A percentile compares a stretch with the other conserved stretches of the same genome.
Conservation (phyloP, 2,113 vertebrate genomes). For the Cyphomyrus plagiostoma region DNA sequence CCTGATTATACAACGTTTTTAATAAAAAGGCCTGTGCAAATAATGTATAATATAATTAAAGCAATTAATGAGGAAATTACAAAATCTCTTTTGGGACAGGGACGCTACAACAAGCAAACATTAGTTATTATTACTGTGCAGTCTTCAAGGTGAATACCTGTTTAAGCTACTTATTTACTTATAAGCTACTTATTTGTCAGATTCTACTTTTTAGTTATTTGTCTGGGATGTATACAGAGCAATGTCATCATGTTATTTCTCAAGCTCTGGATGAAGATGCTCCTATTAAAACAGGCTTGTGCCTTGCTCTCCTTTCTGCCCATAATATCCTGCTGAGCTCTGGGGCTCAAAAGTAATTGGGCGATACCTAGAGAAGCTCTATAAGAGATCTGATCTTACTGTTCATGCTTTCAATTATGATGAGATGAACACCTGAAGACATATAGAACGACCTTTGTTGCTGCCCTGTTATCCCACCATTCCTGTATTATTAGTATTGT, state of each 20-base stretch:
- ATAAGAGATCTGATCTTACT: background rate
- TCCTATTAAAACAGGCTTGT: background rate
- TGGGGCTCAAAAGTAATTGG: background rate
- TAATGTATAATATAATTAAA: slow-evolving; percentile 7
- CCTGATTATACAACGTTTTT: slow-evolving; percentile 1
- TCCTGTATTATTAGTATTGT: background rate
- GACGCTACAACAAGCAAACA: background rate
- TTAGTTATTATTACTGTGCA: slow-evolving; percentile 6
- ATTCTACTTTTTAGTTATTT: background rate
- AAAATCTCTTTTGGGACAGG: background rate
- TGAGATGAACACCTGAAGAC: background rate
- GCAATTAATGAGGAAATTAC: slow-evolving; percentile 4
- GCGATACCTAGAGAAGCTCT: background rate
- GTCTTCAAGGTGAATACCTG: background rate
- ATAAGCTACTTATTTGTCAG: background rate
- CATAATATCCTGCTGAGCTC: background rate
- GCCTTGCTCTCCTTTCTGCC: background rate
- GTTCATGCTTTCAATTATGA: background rate
- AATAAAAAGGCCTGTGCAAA: background rate
- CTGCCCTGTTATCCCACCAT: background rate
- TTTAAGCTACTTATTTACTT: background rate
- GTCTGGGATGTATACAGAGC: background rate
- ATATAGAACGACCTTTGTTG: background rate
- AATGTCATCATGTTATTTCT: background rate
- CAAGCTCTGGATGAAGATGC: background rate